Evolutionary conservation across 2,113 vertebrate species (phyloP).

Genomic region (Chunga burmeisteri): DNA sequence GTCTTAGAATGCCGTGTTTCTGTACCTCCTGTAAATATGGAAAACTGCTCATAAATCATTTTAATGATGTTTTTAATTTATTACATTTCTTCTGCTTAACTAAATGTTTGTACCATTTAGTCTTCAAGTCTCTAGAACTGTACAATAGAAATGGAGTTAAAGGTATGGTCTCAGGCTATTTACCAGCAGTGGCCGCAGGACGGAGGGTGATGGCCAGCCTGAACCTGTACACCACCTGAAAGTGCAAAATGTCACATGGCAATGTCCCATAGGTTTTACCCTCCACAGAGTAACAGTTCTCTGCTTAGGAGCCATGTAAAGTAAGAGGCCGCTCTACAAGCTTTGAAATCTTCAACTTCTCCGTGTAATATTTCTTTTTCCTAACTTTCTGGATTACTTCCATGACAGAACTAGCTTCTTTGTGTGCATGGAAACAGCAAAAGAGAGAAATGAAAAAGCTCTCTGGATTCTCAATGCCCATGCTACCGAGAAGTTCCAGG

Average conservation of each 20-base stretch:
- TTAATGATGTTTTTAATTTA: neutral
- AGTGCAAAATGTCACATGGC: neutral
- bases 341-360: neutral
- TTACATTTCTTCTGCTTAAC: neutral
- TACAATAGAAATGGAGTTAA: neutral
- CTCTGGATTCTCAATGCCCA: neutral
- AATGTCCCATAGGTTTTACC: neutral
- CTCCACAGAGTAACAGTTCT: neutral
- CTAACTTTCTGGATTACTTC: neutral
- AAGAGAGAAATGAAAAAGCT: neutral
- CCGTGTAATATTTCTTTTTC: neutral
- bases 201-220: neutral
- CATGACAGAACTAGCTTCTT: neutral
- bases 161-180: neutral
- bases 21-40: neutral
- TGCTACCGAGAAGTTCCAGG: neutral
- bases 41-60: slow-evolving; percentile 16
- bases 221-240: neutral
- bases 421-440: neutral
- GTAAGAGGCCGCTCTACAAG: neutral
- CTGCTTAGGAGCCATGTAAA: neutral
- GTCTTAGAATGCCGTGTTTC: neutral
- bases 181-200: neutral
- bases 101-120: neutral
- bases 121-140: neutral